Evolutionary conservation across 1,140 invertebrate genomes (phyloP), one percentile per base, ranked within the genome.

Genomic region (Drosophila tropicalis): DNA sequence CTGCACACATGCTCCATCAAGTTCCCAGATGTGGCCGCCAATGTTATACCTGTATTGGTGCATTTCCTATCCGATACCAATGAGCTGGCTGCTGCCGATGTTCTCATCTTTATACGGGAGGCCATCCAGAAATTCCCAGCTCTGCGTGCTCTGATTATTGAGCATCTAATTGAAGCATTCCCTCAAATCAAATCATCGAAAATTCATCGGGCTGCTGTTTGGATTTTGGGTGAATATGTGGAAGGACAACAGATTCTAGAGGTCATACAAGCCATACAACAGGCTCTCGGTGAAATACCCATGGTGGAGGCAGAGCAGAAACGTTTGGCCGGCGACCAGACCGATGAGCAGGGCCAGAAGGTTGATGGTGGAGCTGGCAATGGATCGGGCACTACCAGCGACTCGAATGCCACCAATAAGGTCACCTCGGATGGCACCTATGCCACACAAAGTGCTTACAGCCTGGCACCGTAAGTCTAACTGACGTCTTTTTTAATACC

Each of bases 371-470:
- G 71, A 5, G 67, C 83, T 12, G 54, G 41, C 10, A 36, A 36
- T 70, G 70, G 54, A 79, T 55, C 65, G 12, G 56, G 5, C 36
- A 44, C 63, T 9, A 64, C 44, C 7, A 72, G 54, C 5, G 44
- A 58, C 3, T 39, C 60, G 5, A 86, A 57, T 61, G 76, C 90
- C 57, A 81, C 65, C 62, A 91, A 75, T 34, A 91, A 91, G 36
- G 97, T 99, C n/a, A 99, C 98, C 40, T 98, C 98, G 29, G 99
- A 99, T 94, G 99, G 99, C 51, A 99, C 99, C 4, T 99, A 99
- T 92, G 99, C 98, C 34, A 97, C 98, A 3, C 99, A 99, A 92
- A 99, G 98, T 79, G 98, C 98, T 58, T 99, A 99, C 92, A 98
- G 96, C 90, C 94, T 97, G 70, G 93, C 95, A 5, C 93, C 94